Conservation (phyloP, 1,140 invertebrate species). For the Chrysopa pallens region DNA sequence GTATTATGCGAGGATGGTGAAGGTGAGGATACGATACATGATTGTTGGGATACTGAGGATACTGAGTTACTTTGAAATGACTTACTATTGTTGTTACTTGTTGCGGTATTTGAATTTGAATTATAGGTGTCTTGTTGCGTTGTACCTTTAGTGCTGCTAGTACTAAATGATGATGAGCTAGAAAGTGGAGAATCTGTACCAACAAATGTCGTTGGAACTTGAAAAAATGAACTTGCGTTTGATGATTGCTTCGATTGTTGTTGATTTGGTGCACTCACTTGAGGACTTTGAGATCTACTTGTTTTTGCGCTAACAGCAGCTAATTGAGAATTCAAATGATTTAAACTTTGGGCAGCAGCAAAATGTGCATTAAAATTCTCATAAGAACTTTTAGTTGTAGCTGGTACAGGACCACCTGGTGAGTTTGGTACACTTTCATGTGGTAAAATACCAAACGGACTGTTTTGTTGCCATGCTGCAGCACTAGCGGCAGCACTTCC, state of each 20-base stretch:
- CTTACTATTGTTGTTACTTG: conserved; percentile 26
- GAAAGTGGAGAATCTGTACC: conserved; percentile 24
- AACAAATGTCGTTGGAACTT: conserved; percentile 34
- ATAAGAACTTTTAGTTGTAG: conserved; percentile 30
- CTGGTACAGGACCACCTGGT: conserved; percentile 34
- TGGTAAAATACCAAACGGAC: conserved; percentile 56
- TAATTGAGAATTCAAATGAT: conserved; percentile 39
- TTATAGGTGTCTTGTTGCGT: conserved; percentile 12
- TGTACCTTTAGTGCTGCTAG: conserved; percentile 17
- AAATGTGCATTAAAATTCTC: conserved; percentile 51
- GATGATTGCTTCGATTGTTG: conserved; percentile 34
- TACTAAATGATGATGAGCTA: conserved; percentile 12
- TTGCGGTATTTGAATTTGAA: conserved; percentile 7
- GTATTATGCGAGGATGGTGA: conserved; percentile 27
- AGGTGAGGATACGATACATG: conserved; percentile 49
- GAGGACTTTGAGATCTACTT: conserved; percentile 29
- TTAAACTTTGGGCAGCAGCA: conserved; percentile 37
- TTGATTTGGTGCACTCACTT: conserved; percentile 30
- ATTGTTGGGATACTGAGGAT: conserved; percentile 36
- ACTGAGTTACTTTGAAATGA: conserved; percentile 30
- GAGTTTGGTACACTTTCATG: conserved; percentile 54
- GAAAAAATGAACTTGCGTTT: conserved; percentile 35
- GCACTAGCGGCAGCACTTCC: conserved; percentile 28
- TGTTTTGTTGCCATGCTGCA: conserved; percentile 46
- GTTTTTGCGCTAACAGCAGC: conserved; percentile 28